Base-by-base conservation (phyloP, 2,797 vertebrate genomes). In the Urophycis tenuis region DNA sequence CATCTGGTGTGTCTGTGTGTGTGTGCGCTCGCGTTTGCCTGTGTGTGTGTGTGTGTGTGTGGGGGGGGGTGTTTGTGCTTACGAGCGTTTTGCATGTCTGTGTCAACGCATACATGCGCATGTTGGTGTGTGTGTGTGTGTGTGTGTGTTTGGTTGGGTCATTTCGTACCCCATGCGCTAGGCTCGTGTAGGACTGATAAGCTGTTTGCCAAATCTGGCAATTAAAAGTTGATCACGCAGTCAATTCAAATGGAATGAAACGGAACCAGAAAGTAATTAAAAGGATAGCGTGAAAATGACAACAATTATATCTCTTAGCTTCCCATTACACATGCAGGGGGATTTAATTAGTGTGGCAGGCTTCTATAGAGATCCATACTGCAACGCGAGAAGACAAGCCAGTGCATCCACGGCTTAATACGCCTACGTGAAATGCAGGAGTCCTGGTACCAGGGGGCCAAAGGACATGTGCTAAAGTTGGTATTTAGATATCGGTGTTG, bases 241-340 rank as follows among this genome's bases (percentile, higher is more conserved):
- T 92, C 92, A 92, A 89, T 92, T 92, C 88, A 88, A 91, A 93
- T 91, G 91, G 91, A 94, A 93, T 93, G 92, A 93, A 94, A 94
- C 91, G 92, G 92, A 94, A 93, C 93, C 91, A 88, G 89, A 93
- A 93, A 92, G 92, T 93, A 93, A 93, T 94, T 94, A 93, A 93
- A 93, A 89, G 89, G 90, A 93, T 89, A 89, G 85, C 86, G 85
- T 86, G 85, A 90, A 90, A 91, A 92, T 81, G 85, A 91, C 91
- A 91, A 91, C 91, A 93, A 91, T 92, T 93, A 90, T 93, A 92
- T 93, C 91, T 92, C 88, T 92, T 92, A 89, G 88, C 88, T 92
- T 92, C 89, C 87, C 88, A 90, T 92, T 92, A 91, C 85, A 75
- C 79, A 89, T 83, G 83, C 89, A 87, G 89, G 82, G 82, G 86